Percentiles rank a stretch among this genome's conserved stretches.
phyloP scores from a whole-genome alignment of 2,888 invertebrate species.

The Synanthedon formicaeformis region DNA sequence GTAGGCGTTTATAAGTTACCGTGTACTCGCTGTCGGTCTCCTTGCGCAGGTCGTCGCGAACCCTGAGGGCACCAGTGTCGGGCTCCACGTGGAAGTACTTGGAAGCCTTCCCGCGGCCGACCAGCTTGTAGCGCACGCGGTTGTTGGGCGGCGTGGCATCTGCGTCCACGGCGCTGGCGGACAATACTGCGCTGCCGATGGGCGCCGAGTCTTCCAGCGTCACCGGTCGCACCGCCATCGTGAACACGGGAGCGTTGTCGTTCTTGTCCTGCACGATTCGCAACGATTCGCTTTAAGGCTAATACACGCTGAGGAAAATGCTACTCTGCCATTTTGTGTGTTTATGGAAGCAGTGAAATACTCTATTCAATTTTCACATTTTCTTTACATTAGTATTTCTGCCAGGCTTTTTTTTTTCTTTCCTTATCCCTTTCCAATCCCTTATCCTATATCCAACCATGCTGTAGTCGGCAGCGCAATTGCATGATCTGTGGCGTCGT shows the following conservation, averaged over 20 bases:
- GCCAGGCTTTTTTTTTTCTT: no score
- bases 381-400: no score
- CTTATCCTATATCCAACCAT: no score
- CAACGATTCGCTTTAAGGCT: conserved; percentile 9
- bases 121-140: conserved; percentile 82
- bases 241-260: conserved; percentile 89
- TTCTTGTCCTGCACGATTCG: conserved; percentile 85
- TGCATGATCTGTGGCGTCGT: no score
- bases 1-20: conserved; percentile 45
- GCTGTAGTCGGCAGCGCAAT: no score
- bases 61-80: conserved; percentile 82
- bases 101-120: conserved; percentile 82
- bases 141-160: conserved; percentile 90
- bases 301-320: background rate
- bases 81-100: conserved; percentile 91
- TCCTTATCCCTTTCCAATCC: no score
- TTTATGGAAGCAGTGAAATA: no score
- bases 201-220: conserved; percentile 86
- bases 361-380: no score
- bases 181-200: conserved; percentile 84
- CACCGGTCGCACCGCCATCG: conserved; percentile 83
- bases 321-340: background rate
- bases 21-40: conserved; percentile 90
- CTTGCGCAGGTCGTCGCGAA: conserved; percentile 86
- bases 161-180: conserved; percentile 82